Percentiles rank a stretch among this genome's conserved stretches.
phyloP scores from a whole-genome alignment of 2,797 vertebrate genomes.

The Toxotes lorentzi region DNA sequence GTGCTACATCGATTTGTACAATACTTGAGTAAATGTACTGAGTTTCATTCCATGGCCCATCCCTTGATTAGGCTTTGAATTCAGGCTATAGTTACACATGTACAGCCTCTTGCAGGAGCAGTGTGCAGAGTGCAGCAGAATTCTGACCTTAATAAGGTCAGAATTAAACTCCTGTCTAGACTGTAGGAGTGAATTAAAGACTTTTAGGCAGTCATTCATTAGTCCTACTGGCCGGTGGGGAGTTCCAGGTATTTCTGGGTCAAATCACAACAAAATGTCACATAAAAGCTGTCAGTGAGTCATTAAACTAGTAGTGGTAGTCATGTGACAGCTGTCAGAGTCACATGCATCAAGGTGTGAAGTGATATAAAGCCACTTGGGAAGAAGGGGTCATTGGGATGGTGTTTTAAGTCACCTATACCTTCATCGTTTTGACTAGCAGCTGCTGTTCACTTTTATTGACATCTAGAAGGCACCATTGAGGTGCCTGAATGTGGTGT shows the following conservation, averaged over 20 bases:
- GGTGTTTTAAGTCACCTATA: neutral
- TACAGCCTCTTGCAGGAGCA: too few species aligned
- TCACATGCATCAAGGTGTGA: constrained; percentile 27
- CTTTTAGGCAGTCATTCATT: neutral
- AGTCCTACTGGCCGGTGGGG: constrained; percentile 34
- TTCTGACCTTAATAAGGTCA: constrained; percentile 28
- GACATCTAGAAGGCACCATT: neutral
- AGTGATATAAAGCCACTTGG: neutral
- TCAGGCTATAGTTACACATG: too few species aligned
- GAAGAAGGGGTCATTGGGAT: neutral
- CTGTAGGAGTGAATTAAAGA: constrained; percentile 38
- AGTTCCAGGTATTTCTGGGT: constrained; percentile 66
- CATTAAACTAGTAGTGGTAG: constrained; percentile 29
- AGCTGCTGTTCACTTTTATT: neutral
- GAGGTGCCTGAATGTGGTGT: neutral
- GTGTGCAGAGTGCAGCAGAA: too few species aligned
- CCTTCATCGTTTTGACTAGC: neutral
- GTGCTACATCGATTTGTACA: too few species aligned
- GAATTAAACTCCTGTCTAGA: constrained; percentile 62
- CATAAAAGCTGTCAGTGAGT: constrained; percentile 42
- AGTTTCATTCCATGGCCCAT: neutral
- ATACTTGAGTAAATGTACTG: too few species aligned
- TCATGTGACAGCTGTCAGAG: constrained; percentile 29
- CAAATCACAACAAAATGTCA: constrained; percentile 30
- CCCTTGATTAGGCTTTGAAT: too few species aligned